Conservation (phyloP, 2,888 invertebrate species). For the Stenotaenia linearis region DNA sequence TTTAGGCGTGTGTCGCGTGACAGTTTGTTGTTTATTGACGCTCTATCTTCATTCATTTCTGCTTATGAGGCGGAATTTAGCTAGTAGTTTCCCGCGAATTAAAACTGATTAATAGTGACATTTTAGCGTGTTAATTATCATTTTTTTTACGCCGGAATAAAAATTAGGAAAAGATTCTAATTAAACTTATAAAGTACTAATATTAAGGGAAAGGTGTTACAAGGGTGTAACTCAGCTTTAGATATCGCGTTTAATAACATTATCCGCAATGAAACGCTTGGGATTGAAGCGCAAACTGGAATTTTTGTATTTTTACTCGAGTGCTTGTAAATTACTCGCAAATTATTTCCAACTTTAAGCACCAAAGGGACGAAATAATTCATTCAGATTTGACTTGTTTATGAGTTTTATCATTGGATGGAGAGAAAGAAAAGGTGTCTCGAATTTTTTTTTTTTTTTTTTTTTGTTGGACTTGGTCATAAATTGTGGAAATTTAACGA, state of each 20-base stretch:
- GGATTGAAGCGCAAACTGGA: background rate
- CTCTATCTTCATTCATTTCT: background rate
- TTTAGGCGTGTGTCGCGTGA: background rate
- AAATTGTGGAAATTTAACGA: background rate
- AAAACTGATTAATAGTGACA: constrained; percentile 3
- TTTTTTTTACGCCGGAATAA: background rate
- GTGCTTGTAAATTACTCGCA: background rate
- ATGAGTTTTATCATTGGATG: too few relatives aligned
- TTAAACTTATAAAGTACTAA: constrained; percentile 1
- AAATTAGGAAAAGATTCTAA: background rate
- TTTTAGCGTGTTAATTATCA: background rate
- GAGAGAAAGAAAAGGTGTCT: background rate
- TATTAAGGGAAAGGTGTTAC: background rate
- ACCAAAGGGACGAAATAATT: too few relatives aligned
- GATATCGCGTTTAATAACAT: background rate
- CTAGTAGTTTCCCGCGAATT: background rate
- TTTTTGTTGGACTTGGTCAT: background rate
- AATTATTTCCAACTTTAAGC: too few relatives aligned
- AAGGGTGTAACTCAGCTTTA: background rate
- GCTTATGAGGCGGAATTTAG: constrained; percentile 11
- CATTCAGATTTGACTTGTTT: too few relatives aligned
- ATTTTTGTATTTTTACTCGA: background rate
- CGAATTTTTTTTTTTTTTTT: background rate
- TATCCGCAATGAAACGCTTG: background rate
- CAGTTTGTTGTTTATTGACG: constrained; percentile 1